Evolutionary conservation across 2,888 invertebrate genomes (phyloP).

Genomic region (Craniophora ligustri): DNA sequence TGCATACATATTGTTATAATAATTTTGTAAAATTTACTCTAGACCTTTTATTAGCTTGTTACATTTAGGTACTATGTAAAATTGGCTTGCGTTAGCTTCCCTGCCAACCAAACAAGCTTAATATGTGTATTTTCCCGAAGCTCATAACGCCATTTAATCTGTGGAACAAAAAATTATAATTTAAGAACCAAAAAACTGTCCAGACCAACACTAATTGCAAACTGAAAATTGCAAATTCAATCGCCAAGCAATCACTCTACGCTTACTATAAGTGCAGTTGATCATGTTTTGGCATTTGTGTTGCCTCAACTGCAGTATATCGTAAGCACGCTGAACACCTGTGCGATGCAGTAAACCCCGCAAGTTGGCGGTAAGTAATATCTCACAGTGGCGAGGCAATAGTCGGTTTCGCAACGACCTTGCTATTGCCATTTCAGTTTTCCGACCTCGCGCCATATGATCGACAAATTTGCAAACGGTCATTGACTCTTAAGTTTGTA

Average conservation of each 20-base stretch:
- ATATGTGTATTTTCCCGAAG: slow-evolving; percentile 23
- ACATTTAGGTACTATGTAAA: too few relatives aligned
- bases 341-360: slow-evolving; percentile 31
- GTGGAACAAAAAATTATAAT: slow-evolving; percentile 17
- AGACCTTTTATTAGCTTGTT: too few relatives aligned
- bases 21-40: not conserved
- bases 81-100: too few relatives aligned
- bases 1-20: slow-evolving; percentile 1
- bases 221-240: slow-evolving; percentile 34
- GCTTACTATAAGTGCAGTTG: slow-evolving; percentile 32
- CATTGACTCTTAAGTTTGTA: slow-evolving; percentile 76
- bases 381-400: slow-evolving; percentile 41
- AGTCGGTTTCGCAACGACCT: slow-evolving; percentile 68
- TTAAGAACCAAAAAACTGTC: slow-evolving; percentile 15
- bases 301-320: slow-evolving; percentile 20
- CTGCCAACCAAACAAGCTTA: slow-evolving; percentile 17
- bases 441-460: slow-evolving; percentile 81
- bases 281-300: slow-evolving; percentile 32
- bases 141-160: slow-evolving; percentile 6
- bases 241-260: slow-evolving; percentile 30
- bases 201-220: slow-evolving; percentile 27
- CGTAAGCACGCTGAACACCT: slow-evolving; percentile 38
- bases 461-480: slow-evolving; percentile 73
- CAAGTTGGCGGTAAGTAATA: slow-evolving; percentile 22
- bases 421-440: slow-evolving; percentile 74